Conservation (phyloP, 2,888 invertebrate genomes). For the Trichopria drosophilae region DNA sequence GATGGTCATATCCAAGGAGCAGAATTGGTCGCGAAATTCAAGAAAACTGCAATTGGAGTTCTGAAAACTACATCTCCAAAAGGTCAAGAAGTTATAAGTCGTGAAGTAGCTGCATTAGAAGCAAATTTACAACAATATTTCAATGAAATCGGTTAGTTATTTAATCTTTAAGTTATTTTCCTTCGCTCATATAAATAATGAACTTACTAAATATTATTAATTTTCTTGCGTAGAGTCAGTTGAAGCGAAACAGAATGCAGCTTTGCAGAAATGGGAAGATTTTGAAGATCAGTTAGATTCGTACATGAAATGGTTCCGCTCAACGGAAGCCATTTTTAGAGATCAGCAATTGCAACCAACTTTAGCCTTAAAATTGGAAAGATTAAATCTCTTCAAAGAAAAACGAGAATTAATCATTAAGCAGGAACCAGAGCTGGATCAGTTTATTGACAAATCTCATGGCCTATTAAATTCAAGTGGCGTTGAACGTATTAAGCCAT, state of each 20-base stretch:
- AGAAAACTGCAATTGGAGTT: constrained; percentile 68
- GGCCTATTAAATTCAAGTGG: constrained; percentile 80
- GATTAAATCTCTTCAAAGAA: constrained; percentile 72
- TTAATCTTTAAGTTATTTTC: constrained; percentile 7
- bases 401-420: constrained; percentile 75
- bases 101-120: constrained; percentile 73
- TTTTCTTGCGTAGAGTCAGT: constrained; percentile 61
- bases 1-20: constrained; percentile 69
- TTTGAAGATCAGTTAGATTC: constrained; percentile 82
- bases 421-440: constrained; percentile 84
- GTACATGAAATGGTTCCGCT: constrained; percentile 84
- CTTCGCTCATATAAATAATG: constrained; percentile 1
- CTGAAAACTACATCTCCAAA: constrained; percentile 76
- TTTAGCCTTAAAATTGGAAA: constrained; percentile 77
- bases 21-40: constrained; percentile 69
- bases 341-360: constrained; percentile 83
- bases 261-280: constrained; percentile 80
- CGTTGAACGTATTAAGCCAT: constrained; percentile 81
- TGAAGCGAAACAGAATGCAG: constrained; percentile 73
- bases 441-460: constrained; percentile 88
- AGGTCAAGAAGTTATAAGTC: constrained; percentile 73
- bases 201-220: neutral
- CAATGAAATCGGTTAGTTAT: constrained; percentile 63
- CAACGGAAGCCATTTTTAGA: constrained; percentile 80
- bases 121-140: constrained; percentile 70